A percentile compares a stretch with the other conserved stretches of the same genome.
phyloP scores from a whole-genome alignment of 1,140 invertebrate genomes.

The Schlechtendalia chinensis region DNA sequence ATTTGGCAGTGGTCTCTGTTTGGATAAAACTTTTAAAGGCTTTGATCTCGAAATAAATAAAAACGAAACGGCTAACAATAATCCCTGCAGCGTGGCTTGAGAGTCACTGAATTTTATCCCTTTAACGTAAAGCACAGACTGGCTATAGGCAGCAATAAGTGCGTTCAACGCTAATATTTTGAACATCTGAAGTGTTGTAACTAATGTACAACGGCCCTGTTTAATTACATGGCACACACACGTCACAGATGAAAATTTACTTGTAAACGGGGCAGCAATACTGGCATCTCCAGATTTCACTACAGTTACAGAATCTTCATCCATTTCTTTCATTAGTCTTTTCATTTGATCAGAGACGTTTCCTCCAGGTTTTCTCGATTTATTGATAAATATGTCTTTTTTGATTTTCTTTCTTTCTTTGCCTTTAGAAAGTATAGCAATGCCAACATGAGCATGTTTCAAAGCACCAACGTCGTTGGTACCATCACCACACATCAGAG shows the following conservation, averaged over 20 bases:
- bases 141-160: constrained; percentile 94
- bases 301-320: constrained; percentile 85
- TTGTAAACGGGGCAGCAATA: constrained; percentile 98
- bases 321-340: constrained; percentile 82
- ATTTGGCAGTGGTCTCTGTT: constrained; percentile 92
- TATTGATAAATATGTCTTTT: constrained; percentile 55
- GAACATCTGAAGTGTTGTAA: constrained; percentile 99
- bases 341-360: constrained; percentile 61
- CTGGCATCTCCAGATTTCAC: constrained; percentile 97
- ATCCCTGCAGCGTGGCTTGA: constrained; percentile 93
- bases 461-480: constrained; percentile 99
- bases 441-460: constrained; percentile 96
- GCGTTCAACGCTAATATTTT: constrained; percentile 99
- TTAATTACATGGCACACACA: constrained; percentile 99
- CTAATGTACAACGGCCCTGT: constrained; percentile 96
- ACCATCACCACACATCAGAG: constrained; percentile 99
- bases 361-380: constrained; percentile 50
- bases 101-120: constrained; percentile 97
- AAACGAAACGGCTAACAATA: constrained; percentile 93
- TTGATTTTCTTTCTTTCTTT: constrained; percentile 55
- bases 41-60: constrained; percentile 97
- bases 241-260: constrained; percentile 92
- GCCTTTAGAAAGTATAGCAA: constrained; percentile 56
- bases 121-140: constrained; percentile 97
- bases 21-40: constrained; percentile 88